phyloP scores from a whole-genome alignment of 2,888 invertebrate genomes.

The Drosophila neonasuta region DNA sequence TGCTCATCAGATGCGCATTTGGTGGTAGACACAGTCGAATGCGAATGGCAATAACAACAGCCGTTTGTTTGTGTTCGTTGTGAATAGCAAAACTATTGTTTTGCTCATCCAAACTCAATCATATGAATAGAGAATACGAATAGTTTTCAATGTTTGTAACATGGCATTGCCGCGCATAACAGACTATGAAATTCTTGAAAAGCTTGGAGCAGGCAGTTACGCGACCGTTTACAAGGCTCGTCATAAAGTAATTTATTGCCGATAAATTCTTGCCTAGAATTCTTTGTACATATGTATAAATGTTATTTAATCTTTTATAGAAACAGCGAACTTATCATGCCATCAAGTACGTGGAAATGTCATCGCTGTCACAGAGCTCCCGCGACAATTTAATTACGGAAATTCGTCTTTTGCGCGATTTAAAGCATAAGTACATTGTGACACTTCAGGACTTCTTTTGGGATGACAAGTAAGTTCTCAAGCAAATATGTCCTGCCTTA shows the following conservation, averaged over 20 bases:
- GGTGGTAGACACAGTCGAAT: slow-evolving; percentile 11
- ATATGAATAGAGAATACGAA: slow-evolving; percentile 6
- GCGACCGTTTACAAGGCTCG: slow-evolving; percentile 91
- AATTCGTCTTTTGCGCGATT: slow-evolving; percentile 89
- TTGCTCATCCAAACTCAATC: slow-evolving; percentile 28
- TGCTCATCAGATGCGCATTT: slow-evolving; percentile 18
- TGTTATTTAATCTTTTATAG: slow-evolving; percentile 67
- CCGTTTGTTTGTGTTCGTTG: slow-evolving; percentile 20
- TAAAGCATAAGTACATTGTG: slow-evolving; percentile 91
- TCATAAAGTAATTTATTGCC: slow-evolving; percentile 71
- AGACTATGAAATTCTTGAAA: slow-evolving; percentile 88
- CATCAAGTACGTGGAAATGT: slow-evolving; percentile 91
- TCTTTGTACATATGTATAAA: not conserved
- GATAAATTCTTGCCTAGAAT: not conserved
- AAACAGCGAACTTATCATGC: slow-evolving; percentile 88
- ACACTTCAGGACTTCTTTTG: slow-evolving; percentile 91
- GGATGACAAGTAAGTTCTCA: slow-evolving; percentile 86
- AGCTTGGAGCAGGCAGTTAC: slow-evolving; percentile 91
- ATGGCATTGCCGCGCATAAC: slow-evolving; percentile 83
- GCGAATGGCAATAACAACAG: slow-evolving; percentile 22
- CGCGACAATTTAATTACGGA: slow-evolving; percentile 92
- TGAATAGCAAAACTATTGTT: slow-evolving; percentile 39
- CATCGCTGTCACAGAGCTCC: slow-evolving; percentile 87
- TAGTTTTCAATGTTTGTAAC: slow-evolving; percentile 20
- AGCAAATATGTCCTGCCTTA: not conserved